Evolutionary conservation across 2,113 vertebrate genomes (phyloP), one percentile per base, ranked within the genome.

Genomic region (Onychostoma macrolepis): DNA sequence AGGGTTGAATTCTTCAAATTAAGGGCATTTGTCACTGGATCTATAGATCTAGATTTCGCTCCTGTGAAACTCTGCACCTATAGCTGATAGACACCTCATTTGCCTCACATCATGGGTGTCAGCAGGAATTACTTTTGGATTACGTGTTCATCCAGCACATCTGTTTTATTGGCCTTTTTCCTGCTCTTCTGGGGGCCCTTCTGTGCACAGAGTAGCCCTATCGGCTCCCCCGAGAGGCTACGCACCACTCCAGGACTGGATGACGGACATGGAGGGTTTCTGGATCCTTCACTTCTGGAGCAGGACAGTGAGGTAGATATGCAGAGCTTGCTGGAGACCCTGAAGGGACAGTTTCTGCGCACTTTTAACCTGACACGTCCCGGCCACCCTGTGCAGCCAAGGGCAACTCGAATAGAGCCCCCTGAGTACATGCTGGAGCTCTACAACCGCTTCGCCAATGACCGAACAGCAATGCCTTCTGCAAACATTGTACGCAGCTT

Each of bases 381-480:
- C 74, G 91, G 93, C 81, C 90, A 91, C 5, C 95, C 96, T 0
- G 67, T 90, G 80, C 92, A 95, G 0, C 92, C 95, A 78, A 90
- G 95, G 0, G 91, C 82, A 56, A 90, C 91, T 81, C 96, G 96
- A 80, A 95, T 97, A 77, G 97, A 99, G 61, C 97, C 98, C 0
- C 98, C 98, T 0, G 98, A 99, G 90, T 99, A 99, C 94, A 99
- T 99, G 98, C 86, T 99, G 89, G 98, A 99, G 91, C 96, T 99
- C 36, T 99, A 99, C 92, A 99, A 99, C 93, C 97, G 95, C 81
- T 99, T 99, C 38, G 97, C 98, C 63, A 98, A 96, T 0, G 98
- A 99, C 84, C 96, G 91, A 85, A 96, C 95, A 0, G 95, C 98
- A 3, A 96, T 98, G 96, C 98, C 98, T 0, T 97, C 96, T 0